phyloP scores from a whole-genome alignment of 2,888 invertebrate genomes.

The Drosophila quasianomalipes region DNA sequence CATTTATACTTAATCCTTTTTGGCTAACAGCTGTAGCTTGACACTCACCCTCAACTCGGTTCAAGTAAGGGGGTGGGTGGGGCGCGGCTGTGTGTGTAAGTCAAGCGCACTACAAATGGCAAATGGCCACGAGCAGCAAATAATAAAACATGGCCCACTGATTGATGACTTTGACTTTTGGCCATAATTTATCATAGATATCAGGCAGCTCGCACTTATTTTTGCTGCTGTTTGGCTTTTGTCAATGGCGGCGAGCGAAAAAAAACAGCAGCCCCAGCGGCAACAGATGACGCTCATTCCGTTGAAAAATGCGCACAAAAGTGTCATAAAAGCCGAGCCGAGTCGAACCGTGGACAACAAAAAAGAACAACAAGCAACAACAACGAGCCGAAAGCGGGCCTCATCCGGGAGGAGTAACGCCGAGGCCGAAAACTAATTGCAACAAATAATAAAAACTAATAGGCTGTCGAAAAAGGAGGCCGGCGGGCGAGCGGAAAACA shows the following conservation, averaged over 20 bases:
- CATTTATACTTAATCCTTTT: constrained; percentile 76
- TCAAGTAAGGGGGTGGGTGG: not conserved
- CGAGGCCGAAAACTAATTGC: constrained; percentile 75
- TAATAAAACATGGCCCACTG: constrained; percentile 78
- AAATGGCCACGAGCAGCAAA: constrained; percentile 74
- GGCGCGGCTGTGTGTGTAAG: constrained; percentile 12
- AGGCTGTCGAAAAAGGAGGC: constrained; percentile 75
- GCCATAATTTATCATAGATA: constrained; percentile 81
- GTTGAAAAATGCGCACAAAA: constrained; percentile 76
- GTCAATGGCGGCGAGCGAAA: constrained; percentile 57
- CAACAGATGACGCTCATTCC: constrained; percentile 79
- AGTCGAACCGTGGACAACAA: not conserved
- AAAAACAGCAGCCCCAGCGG: constrained; percentile 47
- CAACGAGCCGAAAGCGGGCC: constrained; percentile 12
- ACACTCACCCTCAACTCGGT: not conserved
- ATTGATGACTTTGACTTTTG: constrained; percentile 81
- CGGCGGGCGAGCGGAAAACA: constrained; percentile 25
- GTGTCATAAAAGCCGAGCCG: constrained; percentile 71
- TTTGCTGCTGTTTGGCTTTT: constrained; percentile 45
- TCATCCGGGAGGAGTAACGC: constrained; percentile 15
- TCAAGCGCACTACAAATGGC: constrained; percentile 38
- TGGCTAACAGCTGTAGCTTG: constrained; percentile 31
- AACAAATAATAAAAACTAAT: constrained; percentile 82
- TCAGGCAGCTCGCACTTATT: constrained; percentile 46
- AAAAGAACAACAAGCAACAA: constrained; percentile 6